Evolutionary conservation across 2,888 invertebrate species (phyloP), one percentile per base, ranked within the genome.

Genomic region (Scaptomyza polygonia): DNA sequence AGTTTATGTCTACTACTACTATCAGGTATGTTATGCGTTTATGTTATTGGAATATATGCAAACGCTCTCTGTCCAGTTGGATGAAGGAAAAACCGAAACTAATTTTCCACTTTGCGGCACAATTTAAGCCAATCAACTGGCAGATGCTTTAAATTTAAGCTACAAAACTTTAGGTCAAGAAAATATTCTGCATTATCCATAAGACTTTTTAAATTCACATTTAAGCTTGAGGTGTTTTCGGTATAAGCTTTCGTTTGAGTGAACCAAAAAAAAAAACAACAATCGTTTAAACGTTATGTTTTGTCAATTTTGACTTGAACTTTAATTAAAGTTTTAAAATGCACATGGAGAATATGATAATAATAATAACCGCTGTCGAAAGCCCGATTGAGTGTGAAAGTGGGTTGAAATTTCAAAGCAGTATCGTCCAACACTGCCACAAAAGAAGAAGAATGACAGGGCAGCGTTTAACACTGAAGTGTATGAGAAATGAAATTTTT

Each of bases 81-180:
- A 18, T 48, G 55, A 45, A 56, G 57, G n/a, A 63, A 69, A 63
- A 77, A 64, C 47, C 65, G 58, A 86, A 90, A 87, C 89, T 89
- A 88, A 89, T 89, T 90, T 90, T 89, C 88, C 83, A 89, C 79
- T 75, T 79, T 87, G 79, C 56, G 77, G 83, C 82, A 89, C 88
- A 89, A 64, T 72, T 61, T 82, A 65, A 72, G 78, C 77, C 79
- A 73, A 78, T 77, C 45, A 66, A 75, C 76, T 77, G 73, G 75
- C 78, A 73, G 65, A 64, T 73, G 39, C 58, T 55, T 74, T 54
- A 67, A 67, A 51, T 55, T 67, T 21, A 9, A 55, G 14, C 42
- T 34, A 4, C 12, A 59, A 21, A 40, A 4, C 30, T 12, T 32
- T 16, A 5, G n/a, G 16, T 1, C 12, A 25, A 32, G 7, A 18